Base-by-base conservation (phyloP, 2,888 invertebrate species). In the Drosophila diplacantha region DNA sequence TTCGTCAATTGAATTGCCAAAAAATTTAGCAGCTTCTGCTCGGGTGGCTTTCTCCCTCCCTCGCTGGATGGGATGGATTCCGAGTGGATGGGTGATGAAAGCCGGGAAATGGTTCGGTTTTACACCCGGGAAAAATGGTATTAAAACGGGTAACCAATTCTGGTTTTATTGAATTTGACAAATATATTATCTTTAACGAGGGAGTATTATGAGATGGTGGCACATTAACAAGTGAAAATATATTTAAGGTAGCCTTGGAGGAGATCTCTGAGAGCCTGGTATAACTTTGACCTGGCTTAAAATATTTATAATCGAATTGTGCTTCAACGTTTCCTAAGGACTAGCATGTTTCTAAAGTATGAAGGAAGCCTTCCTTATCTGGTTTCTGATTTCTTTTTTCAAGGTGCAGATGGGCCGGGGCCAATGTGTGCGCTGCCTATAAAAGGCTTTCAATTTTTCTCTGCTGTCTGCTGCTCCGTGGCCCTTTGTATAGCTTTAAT, bases 21-120 rank as follows among this genome's bases (percentile, higher is more conserved):
- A 66, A 66, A 81, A 80, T 76, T 81, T 79, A 75, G 80, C 75
- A 75, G 78, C 81, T 80, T 79, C 73, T 76, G 73, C 50, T 62
- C 43, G 60, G 60, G 4, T 61, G 50, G 31, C 9, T 60, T 18
- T 29, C 6, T 37, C 12, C 11, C 26, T 38, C 16, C 2, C 22
- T 38, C 22, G 8, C 20, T 22, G 39, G 58, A 34, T 49, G 22
- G 41, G 47, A 52, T 51, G 64, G 37, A 57, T 24, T 44, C 35
- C 20, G 29, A 26, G 24, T 47, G 32, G 22, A n/a, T 31, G 53
- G 46, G 8, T 22, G 24, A 24, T 35, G 60, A 18, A 31, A 29
- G 29, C 6, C 24, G 38, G 47, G 20, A 31, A 3, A 9, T 44
- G 37, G 14, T 16, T 18, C 14, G 20, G 43, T 37, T 41, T 55